Evolutionary conservation across 2,797 vertebrate genomes (phyloP), one percentile per base, ranked within the genome.

Genomic region (Phrynocephalus guinanensis): DNA sequence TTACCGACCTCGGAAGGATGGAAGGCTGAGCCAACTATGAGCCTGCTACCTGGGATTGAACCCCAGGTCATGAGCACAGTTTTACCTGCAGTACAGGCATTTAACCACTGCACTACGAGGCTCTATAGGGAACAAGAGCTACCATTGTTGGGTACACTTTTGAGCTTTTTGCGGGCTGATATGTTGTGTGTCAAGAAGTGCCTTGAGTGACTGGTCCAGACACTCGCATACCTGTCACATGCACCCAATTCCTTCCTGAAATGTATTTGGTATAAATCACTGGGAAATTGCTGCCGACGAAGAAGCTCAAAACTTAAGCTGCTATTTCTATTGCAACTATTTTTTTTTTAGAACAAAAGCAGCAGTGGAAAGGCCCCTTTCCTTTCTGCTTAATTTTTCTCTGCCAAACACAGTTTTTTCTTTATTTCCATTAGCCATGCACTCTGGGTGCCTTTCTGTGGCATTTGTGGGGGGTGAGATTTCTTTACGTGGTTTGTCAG

Each of bases 391-490:
- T 75, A 67, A n/a, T 38, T 0, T 0, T 0, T 8, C 3, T 0
- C 0, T 3, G 0, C 52, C 0, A 2, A 0, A 0, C 50, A 48
- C 75, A 78, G 56, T 48, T 38, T 60, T 50, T 88, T 56, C 79
- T 80, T 73, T 13, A 10, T 91, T 22, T 0, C 73, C 76, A 66
- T 1, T 1, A n/a, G 30, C 0, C 63, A 7, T 56, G 44, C 1
- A 2, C 13, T 88, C 79, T 56, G 90, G 79, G 33, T 75, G 77
- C 79, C 77, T 85, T 56, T 86, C 86, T 86, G 84, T 89, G 90
- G 85, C 38, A 11, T 79, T 48, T 88, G 26, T 28, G 13, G 20
- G 38, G 83, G 68, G 38, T 16, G 16, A 88, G 75, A 44, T 92
- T 82, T 81, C 88, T 38, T 60, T 63, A 82, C 73, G 56, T 0